Conservation (phyloP, 2,113 vertebrate species). For the Corythornis cristatus region DNA sequence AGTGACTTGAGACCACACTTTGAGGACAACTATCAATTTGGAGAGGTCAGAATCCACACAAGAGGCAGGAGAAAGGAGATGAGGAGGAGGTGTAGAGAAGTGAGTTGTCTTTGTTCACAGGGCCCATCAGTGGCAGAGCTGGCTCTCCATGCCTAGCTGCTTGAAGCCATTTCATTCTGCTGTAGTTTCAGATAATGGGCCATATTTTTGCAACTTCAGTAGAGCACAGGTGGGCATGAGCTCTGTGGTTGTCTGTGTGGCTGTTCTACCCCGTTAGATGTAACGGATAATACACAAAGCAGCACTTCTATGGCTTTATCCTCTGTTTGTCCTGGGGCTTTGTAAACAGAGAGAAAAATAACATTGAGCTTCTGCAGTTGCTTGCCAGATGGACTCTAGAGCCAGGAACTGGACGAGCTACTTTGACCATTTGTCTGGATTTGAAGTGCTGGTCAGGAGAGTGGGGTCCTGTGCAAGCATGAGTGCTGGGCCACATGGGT, state of each 20-base stretch:
- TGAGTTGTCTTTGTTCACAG: neutral
- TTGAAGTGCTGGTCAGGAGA: neutral
- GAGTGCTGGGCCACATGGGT: neutral
- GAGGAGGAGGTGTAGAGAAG: neutral
- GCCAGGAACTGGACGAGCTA: neutral
- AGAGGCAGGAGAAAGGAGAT: neutral
- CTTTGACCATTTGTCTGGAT: neutral
- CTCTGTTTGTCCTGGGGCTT: neutral
- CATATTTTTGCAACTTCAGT: neutral
- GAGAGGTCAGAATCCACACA: neutral
- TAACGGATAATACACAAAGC: neutral
- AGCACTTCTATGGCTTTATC: neutral
- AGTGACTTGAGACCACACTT: neutral
- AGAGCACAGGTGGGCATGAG: neutral
- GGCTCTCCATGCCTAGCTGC: neutral
- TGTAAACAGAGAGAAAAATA: constrained; percentile 3
- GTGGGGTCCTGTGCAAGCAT: neutral
- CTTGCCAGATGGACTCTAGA: constrained; percentile 1
- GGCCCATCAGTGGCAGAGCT: neutral
- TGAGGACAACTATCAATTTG: neutral
- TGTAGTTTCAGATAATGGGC: neutral
- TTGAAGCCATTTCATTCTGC: neutral
- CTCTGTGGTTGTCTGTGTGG: neutral
- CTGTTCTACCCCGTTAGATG: neutral
- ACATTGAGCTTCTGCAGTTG: neutral